These are phyloP conservation scores for Entomobrya multifasciata DNA, from an alignment of 2,888 invertebrate genomes.

Conservation along the genomic window DNA sequence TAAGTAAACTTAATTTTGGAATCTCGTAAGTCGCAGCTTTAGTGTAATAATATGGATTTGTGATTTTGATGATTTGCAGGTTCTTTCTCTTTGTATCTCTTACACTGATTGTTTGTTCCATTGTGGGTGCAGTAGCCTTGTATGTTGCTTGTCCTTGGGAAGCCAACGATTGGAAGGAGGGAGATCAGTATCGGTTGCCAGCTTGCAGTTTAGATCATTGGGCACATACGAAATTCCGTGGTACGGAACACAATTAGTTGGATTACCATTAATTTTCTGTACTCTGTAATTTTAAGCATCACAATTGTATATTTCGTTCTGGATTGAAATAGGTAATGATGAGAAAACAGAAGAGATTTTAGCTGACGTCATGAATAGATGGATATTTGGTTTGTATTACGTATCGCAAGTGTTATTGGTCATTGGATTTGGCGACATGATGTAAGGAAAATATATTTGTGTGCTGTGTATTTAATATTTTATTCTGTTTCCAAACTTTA, in stretches of 20 bases:
- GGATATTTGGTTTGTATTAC: slow-evolving; percentile 76
- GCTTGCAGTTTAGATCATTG: slow-evolving; percentile 69
- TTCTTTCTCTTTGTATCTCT: slow-evolving; percentile 65
- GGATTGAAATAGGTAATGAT: not conserved
- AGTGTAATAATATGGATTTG: no score
- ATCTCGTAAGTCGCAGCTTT: no score
- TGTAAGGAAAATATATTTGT: slow-evolving; percentile 30
- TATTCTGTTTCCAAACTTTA: no score
- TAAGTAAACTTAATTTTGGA: slow-evolving; percentile 39
- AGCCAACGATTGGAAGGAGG: slow-evolving; percentile 55
- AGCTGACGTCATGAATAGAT: slow-evolving; percentile 41
- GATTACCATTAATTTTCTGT: no score
- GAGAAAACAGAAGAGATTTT: slow-evolving; percentile 32
- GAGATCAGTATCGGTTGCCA: slow-evolving; percentile 72
- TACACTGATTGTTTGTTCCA: slow-evolving; percentile 66
- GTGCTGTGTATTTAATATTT: no score
- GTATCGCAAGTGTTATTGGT: slow-evolving; percentile 75
- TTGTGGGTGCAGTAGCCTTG: slow-evolving; percentile 65
- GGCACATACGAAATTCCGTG: slow-evolving; percentile 68
- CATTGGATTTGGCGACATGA: slow-evolving; percentile 79
- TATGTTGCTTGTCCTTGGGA: slow-evolving; percentile 72
- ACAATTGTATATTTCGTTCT: no score
- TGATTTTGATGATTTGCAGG: no score
- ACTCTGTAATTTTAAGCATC: no score
- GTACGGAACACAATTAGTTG: not conserved